Base-by-base conservation (phyloP, 2,113 vertebrate species). In the Gallinago media region DNA sequence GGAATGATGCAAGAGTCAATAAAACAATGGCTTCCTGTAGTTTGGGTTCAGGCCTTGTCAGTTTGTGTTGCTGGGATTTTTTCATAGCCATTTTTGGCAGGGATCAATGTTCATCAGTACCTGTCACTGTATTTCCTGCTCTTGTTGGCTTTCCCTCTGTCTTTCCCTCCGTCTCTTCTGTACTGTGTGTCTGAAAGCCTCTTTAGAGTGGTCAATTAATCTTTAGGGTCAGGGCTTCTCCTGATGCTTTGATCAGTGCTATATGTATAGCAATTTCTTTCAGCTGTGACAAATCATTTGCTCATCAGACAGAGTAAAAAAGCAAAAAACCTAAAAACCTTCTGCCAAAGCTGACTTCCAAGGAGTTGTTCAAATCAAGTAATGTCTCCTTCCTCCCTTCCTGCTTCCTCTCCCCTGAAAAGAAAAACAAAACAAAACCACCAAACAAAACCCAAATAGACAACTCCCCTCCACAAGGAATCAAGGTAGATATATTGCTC, bases 381-480 rank as follows among this genome's bases (percentile, higher is more conserved):
- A 67, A 63, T 62, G 55, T 65, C 5, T 81, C 9, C 36, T 62
- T 38, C 36, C 18, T 21, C 2, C 23, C 11, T 70, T 6, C 25
- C 9, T 44, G 1, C 21, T 23, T 55, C 3, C 4, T 6, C 26
- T 3, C 2, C 10, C 22, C 36, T 14, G 4, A 8, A 31, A 50
- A 56, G 50, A 61, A 2, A 15, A 38, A 27, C 11, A 38, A 38
- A 38, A 38, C 3, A 4, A 32, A 44, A 13, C 26, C 29, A 12
- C 29, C 42, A 55, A 66, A 42, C 9, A 63, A 34, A 91, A 31
- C 11, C 26, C 58, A 73, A 4, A 36, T n/a, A 71, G 50, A 55
- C 20, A 6, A 6, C 23, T 19, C 7, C 3, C 4, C 25, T 9
- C 6, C 15, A 11, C 34, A 27, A 5, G 36, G 15, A 86, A 66